Evolutionary conservation across 2,888 invertebrate genomes (phyloP), one percentile per base, ranked within the genome.

Genomic region (Acleris laterana): DNA sequence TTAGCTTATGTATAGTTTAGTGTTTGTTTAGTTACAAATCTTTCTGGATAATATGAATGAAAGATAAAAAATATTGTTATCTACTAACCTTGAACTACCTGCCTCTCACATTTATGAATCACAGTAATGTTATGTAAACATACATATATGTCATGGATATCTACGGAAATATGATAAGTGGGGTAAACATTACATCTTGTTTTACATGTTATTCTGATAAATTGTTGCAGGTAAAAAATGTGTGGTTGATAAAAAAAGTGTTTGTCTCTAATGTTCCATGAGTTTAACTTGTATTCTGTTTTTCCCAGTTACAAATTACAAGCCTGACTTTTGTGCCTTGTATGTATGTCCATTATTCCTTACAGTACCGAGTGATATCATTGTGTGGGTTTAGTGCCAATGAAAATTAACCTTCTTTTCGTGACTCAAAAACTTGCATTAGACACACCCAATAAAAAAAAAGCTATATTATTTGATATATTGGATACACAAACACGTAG

Each of bases 81-180:
- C 64, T 60, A 13, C 13, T 11, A 60, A 49, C 64, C 64, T 64
- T 64, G 64, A 64, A 64, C 49, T 60, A 55, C 60, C 53, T 64
- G 60, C 59, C 17, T 60, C 53, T 64, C 20, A 59, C 16, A n/a
- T 56, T 25, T 56, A 62, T 66, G 66, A 61, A 66, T 61, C 61
- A 66, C 57, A n/a, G 42, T 53, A 17, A 42, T 32, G 32, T 62
- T 62, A 51, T 62, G 62, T 51, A 64, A 59, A 64, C 53, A 60
- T 32, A 9, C 32, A 32, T 32, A 32, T 32, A 32, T 32, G 2
- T 17, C 19, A 22, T 53, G 49, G 6, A 58, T 16, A 51, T 52
- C 52, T 52, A 11, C 46, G 49, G 48, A 44, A 57, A 57, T 13
- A 57, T 46, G 25, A 46, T 57, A 46, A 46, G 22, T 25, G 42